phyloP scores from a whole-genome alignment of 2,797 vertebrate species.

The Phalanger gymnotis region DNA sequence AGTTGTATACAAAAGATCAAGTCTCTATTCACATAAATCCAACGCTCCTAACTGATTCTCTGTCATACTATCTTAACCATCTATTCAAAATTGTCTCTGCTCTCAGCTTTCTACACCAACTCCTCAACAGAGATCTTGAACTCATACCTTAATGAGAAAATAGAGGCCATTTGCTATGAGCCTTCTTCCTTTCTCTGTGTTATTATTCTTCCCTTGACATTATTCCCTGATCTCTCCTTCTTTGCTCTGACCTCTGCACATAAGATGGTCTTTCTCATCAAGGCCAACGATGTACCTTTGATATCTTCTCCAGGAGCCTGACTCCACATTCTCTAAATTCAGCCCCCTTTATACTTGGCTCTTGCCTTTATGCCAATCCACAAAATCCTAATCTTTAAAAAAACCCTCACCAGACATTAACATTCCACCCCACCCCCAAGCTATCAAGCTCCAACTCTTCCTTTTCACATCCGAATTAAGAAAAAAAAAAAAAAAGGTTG shows the following conservation, averaged over 20 bases:
- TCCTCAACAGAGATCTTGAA: background rate
- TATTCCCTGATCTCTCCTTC: background rate
- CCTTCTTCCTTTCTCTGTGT: background rate
- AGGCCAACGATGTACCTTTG: background rate
- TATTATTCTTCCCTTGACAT: background rate
- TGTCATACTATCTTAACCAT: background rate
- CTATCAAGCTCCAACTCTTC: background rate
- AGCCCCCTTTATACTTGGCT: background rate
- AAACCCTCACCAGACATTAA: background rate
- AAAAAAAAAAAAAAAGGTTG: no score
- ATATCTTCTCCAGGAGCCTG: background rate
- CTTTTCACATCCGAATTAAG: background rate
- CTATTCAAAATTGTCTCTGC: background rate
- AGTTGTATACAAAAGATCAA: background rate
- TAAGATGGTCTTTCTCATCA: background rate
- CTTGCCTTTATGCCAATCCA: background rate
- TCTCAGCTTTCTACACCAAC: background rate
- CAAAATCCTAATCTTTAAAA: background rate
- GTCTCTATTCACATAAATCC: background rate
- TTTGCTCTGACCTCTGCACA: background rate
- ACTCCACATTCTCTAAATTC: background rate
- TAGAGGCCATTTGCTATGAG: background rate
- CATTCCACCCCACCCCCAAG: background rate
- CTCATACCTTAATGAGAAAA: background rate
- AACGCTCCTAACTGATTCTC: background rate